phyloP scores from a whole-genome alignment of 35 echinoderm and acorn worm species.

The Holothuria glaberrima region DNA sequence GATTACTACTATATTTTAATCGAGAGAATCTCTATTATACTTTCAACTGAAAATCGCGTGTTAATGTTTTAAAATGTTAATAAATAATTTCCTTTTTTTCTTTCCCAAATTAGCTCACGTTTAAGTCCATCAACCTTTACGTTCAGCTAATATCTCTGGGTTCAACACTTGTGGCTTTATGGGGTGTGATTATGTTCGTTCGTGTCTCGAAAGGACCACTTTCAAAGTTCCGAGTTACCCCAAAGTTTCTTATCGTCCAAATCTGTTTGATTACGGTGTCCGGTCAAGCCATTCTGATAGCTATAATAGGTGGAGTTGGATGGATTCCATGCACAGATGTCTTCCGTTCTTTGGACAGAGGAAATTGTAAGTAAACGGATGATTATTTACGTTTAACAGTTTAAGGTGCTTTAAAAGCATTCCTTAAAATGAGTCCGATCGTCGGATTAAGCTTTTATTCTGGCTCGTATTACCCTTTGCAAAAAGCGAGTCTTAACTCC shows the following conservation, averaged over 20 bases:
- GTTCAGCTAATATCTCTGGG: slow-evolving; percentile 68
- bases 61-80: background rate
- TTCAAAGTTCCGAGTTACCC: slow-evolving; percentile 61
- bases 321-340: slow-evolving; percentile 76
- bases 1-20: background rate
- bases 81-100: background rate
- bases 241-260: slow-evolving; percentile 91
- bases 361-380: slow-evolving; percentile 77
- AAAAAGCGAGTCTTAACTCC: too few species aligned
- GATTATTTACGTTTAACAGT: too few species aligned
- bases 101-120: slow-evolving; percentile 53
- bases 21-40: background rate
- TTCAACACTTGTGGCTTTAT: slow-evolving; percentile 84
- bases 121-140: slow-evolving; percentile 80
- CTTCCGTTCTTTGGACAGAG: slow-evolving; percentile 70
- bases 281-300: slow-evolving; percentile 70
- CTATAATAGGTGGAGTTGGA: slow-evolving; percentile 38
- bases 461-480: too few species aligned
- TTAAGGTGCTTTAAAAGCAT: too few species aligned
- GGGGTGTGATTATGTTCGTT: slow-evolving; percentile 82
- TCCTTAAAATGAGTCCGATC: too few species aligned
- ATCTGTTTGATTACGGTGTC: slow-evolving; percentile 78
- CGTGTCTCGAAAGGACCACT: slow-evolving; percentile 74
- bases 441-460: too few species aligned
- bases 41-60: background rate